A percentile compares a stretch with the other conserved stretches of the same genome.
Conservation (phyloP, 2,888 invertebrate genomes). For the Perizoma affinitatum region DNA sequence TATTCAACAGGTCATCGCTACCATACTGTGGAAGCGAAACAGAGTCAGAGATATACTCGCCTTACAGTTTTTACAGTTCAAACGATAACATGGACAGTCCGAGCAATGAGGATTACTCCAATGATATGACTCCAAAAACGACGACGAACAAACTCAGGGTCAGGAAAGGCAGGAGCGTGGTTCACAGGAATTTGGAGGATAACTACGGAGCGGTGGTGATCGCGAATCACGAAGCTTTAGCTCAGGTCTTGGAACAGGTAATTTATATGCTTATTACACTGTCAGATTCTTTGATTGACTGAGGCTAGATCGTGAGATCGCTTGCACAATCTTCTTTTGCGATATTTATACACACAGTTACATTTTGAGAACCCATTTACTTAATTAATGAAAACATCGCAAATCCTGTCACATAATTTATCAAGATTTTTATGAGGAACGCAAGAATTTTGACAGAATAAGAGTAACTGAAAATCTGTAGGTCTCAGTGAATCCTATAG, state of each 20-base stretch:
- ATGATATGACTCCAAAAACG: constrained; percentile 73
- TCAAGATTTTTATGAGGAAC: too few species aligned
- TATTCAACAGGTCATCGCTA: constrained; percentile 86
- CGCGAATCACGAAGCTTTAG: constrained; percentile 94
- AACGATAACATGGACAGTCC: constrained; percentile 82
- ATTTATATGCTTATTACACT: constrained; percentile 44
- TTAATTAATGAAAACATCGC: neutral
- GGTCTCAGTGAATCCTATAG: too few species aligned
- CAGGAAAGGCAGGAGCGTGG: constrained; percentile 91
- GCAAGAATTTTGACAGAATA: too few species aligned
- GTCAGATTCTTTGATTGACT: constrained; percentile 41
- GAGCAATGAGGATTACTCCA: constrained; percentile 72
- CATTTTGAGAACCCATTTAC: neutral
- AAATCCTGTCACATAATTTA: too few species aligned
- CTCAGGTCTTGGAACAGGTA: constrained; percentile 95
- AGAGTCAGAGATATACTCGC: constrained; percentile 93
- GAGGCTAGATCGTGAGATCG: constrained; percentile 25
- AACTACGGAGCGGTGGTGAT: constrained; percentile 95
- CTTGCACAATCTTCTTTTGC: constrained; percentile 32
- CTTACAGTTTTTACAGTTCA: constrained; percentile 90
- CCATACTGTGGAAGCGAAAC: constrained; percentile 93
- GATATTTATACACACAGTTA: constrained; percentile 22
- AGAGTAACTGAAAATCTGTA: too few species aligned
- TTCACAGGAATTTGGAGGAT: constrained; percentile 93
- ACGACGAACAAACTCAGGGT: constrained; percentile 88